Conservation (phyloP, 2,113 vertebrate species). For the Synodontis membranacea region DNA sequence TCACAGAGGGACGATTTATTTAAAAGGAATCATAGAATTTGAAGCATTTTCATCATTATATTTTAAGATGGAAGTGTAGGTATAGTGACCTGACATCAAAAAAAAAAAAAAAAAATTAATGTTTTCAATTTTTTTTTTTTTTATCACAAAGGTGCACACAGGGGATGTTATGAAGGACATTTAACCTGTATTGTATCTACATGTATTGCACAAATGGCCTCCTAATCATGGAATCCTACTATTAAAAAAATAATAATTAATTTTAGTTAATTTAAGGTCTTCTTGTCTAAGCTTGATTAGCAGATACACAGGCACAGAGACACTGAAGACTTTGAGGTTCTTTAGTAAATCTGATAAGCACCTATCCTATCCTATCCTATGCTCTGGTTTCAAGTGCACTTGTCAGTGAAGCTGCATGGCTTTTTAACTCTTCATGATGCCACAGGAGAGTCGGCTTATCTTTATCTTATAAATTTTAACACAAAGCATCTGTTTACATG, state of each 20-base stretch:
- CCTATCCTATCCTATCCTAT: too few species aligned
- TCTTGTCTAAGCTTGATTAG: neutral
- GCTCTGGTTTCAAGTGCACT: conserved; percentile 3
- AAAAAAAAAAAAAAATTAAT: neutral
- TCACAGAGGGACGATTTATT: neutral
- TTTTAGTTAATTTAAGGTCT: too few species aligned
- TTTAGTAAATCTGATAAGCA: neutral
- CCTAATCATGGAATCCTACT: neutral
- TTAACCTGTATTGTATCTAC: neutral
- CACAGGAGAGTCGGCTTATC: neutral
- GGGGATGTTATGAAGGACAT: neutral
- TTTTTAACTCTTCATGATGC: neutral
- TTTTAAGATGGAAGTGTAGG: neutral
- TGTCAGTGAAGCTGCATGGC: neutral
- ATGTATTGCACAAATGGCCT: neutral
- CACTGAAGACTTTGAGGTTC: conserved; percentile 20
- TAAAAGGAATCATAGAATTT: neutral
- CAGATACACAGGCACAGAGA: neutral
- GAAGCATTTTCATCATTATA: neutral
- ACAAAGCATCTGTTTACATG: neutral
- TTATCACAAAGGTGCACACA: neutral
- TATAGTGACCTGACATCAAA: neutral
- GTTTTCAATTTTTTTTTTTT: neutral
- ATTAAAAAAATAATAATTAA: too few species aligned
- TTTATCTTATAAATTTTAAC: neutral